Conservation (phyloP, 2,888 invertebrate genomes). For the Coleophora deauratella region DNA sequence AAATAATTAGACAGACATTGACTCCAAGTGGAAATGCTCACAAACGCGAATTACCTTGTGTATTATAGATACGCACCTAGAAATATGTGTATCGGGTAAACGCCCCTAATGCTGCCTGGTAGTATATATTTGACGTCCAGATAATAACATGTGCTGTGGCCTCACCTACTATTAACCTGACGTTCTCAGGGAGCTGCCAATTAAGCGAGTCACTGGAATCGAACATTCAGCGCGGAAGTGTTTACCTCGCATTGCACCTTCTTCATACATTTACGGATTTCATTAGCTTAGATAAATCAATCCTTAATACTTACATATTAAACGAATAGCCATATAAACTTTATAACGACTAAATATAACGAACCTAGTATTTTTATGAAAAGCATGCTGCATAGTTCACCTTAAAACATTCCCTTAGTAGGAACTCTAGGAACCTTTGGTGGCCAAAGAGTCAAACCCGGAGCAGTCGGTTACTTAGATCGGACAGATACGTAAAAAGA, state of each 20-base stretch:
- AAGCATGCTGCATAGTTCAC: too few species aligned
- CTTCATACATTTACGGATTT: too few species aligned
- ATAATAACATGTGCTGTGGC: slow-evolving; percentile 42
- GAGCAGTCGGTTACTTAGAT: too few species aligned
- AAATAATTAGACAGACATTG: slow-evolving; percentile 22
- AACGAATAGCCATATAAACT: too few species aligned
- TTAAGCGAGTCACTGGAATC: slow-evolving; percentile 44
- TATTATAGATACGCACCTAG: slow-evolving; percentile 35
- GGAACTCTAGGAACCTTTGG: too few species aligned
- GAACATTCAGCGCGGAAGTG: slow-evolving; percentile 28
- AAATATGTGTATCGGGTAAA: slow-evolving; percentile 47
- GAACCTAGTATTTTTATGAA: too few species aligned
- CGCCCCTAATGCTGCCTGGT: slow-evolving; percentile 36
- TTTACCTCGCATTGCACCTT: background rate
- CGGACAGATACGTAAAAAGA: too few species aligned
- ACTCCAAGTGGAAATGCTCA: slow-evolving; percentile 30
- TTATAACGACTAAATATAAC: too few species aligned
- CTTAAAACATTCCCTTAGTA: too few species aligned
- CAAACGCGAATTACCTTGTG: slow-evolving; percentile 39
- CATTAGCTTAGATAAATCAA: too few species aligned
- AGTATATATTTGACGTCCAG: slow-evolving; percentile 41
- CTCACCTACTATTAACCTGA: slow-evolving; percentile 40
- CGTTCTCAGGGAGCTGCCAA: slow-evolving; percentile 45
- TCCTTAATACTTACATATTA: too few species aligned
- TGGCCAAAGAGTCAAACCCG: too few species aligned